Evolutionary conservation across 2,797 vertebrate genomes (phyloP), one percentile per base, ranked within the genome.

Genomic region (Argyrosomus regius): DNA sequence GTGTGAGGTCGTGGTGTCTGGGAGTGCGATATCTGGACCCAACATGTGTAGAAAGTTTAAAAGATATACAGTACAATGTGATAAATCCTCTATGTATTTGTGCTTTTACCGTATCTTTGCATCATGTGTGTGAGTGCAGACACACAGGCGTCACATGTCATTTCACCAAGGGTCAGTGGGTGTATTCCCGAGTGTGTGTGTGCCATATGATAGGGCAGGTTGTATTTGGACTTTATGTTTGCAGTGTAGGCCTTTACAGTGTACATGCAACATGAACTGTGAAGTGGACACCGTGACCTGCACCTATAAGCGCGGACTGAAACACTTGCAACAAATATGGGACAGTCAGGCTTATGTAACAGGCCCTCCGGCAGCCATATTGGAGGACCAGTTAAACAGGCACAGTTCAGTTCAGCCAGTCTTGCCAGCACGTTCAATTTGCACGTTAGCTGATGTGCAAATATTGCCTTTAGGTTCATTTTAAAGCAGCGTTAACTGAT

Each of bases 241-340:
- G 73, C 80, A 64, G 54, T 62, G 57, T 22, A 22, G 50, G 71
- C 70, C 49, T 18, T 56, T 66, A 59, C 49, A 68, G 52, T 39
- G 35, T 69, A 28, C 69, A 72, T 80, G 81, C 74, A 88, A 81
- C 57, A 72, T 81, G 85, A 87, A 85, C 87, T 86, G 75, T 78
- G 73, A 88, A 82, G 75, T 79, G 75, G 78, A 89, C 75, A 74
- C 83, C n/a, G 3, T 66, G 77, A 87, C 77, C 76, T 60, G 20
- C 62, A 59, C 74, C 50, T 63, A 18, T 10, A 54, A 22, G 77
- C 70, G 66, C 71, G 76, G 56, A 26, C 58, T 24, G 75, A 43
- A 60, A 82, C 70, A 80, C 65, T 43, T 63, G 76, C 45, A 54
- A 52, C n/a, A 53, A 52, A 63, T 68, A 28, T 17, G 43, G 59